Percentiles rank a stretch among this genome's conserved stretches.
phyloP scores from a whole-genome alignment of 2,113 vertebrate species.

The Nycticryphes semicollaris region DNA sequence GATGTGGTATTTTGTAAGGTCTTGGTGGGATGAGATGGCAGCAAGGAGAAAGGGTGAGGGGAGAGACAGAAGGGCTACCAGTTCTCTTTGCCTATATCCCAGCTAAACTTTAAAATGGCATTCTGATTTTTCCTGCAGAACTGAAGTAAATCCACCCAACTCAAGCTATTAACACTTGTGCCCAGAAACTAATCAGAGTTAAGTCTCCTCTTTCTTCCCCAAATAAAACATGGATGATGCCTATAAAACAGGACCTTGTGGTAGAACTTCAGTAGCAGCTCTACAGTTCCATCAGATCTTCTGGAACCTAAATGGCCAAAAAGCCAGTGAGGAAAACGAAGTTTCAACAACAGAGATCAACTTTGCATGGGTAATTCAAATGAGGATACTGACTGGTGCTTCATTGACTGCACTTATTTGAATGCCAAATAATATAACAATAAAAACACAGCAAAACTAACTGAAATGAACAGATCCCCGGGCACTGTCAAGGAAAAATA shows the following conservation, averaged over 20 bases:
- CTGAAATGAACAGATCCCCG: not conserved
- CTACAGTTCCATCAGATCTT: not conserved
- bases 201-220: not conserved
- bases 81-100: not conserved
- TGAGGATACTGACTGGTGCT: not conserved
- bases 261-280: too few relatives aligned
- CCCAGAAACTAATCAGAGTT: not conserved
- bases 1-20: not conserved
- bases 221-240: not conserved
- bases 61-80: not conserved
- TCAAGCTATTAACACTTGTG: too few relatives aligned
- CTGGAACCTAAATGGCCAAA: not conserved
- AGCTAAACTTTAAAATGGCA: not conserved
- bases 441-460: not conserved
- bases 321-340: not conserved
- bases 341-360: not conserved
- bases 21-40: not conserved
- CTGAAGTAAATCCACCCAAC: not conserved
- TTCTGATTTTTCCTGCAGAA: not conserved
- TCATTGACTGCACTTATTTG: not conserved
- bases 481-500: not conserved
- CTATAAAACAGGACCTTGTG: not conserved
- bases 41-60: not conserved
- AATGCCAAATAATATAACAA: constrained; percentile 23
- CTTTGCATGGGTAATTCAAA: constrained; percentile 39